Conservation (phyloP, 2,888 invertebrate genomes). For the Rapana venosa region DNA sequence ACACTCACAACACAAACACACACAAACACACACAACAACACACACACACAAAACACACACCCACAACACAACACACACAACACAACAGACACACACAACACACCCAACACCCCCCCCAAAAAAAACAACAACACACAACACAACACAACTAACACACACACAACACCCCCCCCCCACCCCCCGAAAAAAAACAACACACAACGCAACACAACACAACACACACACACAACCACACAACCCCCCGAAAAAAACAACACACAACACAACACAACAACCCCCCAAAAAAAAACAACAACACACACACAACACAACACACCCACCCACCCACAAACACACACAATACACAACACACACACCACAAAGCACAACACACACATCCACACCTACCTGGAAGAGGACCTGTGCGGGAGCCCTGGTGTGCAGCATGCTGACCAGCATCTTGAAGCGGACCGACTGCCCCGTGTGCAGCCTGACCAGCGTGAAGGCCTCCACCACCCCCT, state of each 20-base stretch:
- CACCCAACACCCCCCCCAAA: too few relatives aligned
- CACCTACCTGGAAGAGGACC: conserved; percentile 65
- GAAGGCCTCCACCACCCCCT: conserved; percentile 92
- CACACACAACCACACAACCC: too few relatives aligned
- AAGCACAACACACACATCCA: neutral
- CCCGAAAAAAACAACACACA: too few relatives aligned
- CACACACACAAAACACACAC: too few relatives aligned
- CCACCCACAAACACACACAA: neutral
- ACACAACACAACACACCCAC: neutral
- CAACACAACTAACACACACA: neutral
- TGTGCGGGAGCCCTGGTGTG: conserved; percentile 81
- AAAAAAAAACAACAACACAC: neutral
- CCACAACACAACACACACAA: too few relatives aligned
- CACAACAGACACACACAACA: neutral
- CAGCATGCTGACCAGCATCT: conserved; percentile 92
- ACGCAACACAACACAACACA: too few relatives aligned
- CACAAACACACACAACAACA: too few relatives aligned
- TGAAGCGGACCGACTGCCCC: conserved; percentile 94
- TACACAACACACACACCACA: neutral
- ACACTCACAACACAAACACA: too few relatives aligned
- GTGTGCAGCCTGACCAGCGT: conserved; percentile 91
- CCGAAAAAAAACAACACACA: neutral
- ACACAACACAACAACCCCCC: neutral
- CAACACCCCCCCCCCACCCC: neutral
- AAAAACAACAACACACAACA: too few relatives aligned